These are phyloP conservation scores for Anisognathus igniventris DNA, from an alignment of 2,797 vertebrate genomes.

Conservation along the genomic window DNA sequence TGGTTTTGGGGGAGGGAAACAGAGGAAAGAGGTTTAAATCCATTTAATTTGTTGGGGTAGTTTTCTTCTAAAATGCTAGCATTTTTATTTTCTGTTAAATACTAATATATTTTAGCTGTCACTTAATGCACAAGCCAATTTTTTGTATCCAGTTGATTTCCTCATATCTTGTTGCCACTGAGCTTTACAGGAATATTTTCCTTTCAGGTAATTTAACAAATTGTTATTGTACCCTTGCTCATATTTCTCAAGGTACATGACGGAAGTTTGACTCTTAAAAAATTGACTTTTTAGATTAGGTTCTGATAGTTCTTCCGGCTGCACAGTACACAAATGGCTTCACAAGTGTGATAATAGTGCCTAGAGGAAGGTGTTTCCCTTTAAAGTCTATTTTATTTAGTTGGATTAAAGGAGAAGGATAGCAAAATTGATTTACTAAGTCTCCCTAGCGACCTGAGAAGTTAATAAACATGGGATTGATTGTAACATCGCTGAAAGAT, in stretches of 20 bases:
- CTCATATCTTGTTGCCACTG: neutral
- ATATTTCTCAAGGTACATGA: neutral
- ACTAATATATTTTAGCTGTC: neutral
- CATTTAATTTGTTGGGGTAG: rapidly evolving
- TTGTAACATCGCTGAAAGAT: neutral
- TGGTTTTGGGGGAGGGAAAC: neutral
- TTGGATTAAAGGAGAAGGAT: neutral
- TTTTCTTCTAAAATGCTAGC: neutral
- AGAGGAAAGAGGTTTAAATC: neutral
- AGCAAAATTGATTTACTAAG: neutral
- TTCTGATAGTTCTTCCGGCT: neutral
- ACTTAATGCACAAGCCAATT: neutral
- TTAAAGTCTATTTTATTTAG: neutral
- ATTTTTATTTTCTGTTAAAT: neutral
- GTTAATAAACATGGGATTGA: neutral
- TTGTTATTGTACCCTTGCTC: neutral
- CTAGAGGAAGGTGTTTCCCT: neutral
- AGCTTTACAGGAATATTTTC: neutral
- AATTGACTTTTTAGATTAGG: neutral
- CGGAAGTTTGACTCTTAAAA: constrained; percentile 4
- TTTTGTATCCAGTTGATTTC: neutral
- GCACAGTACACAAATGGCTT: neutral
- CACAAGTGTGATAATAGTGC: neutral
- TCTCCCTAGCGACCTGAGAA: neutral
- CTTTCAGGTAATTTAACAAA: neutral